Evolutionary conservation across 2,888 invertebrate genomes (phyloP).

Genomic region (Andrena flavipes): DNA sequence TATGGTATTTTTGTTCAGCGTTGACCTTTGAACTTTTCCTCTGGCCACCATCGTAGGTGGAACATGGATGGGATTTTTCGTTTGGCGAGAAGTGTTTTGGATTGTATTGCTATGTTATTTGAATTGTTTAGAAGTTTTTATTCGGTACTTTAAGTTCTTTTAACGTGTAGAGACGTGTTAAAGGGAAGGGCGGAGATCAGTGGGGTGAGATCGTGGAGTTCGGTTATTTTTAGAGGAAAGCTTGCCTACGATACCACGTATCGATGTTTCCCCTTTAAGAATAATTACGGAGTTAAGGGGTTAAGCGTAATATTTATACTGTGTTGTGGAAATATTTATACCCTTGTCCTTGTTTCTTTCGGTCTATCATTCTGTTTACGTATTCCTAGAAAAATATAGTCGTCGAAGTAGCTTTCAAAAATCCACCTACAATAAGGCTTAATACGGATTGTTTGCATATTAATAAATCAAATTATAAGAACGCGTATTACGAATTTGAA

Average conservation of each 20-base stretch:
- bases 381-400: conserved; percentile 18
- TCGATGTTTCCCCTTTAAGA: conserved; percentile 45
- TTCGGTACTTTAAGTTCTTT: background rate
- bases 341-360: conserved; percentile 35
- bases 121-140: background rate
- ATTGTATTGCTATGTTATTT: background rate
- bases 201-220: background rate
- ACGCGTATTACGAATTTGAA: background rate
- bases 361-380: conserved; percentile 8
- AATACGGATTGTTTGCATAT: background rate
- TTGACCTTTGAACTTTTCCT: background rate
- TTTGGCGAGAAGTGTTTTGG: background rate
- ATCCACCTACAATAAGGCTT: background rate
- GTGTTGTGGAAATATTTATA: conserved; percentile 47
- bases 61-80: background rate
- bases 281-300: conserved; percentile 50
- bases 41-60: background rate
- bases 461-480: conserved; percentile 7
- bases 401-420: conserved; percentile 9
- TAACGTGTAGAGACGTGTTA: background rate
- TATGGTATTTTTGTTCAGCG: background rate
- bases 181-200: background rate
- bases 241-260: conserved; percentile 10
- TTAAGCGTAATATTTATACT: conserved; percentile 39
- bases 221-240: conserved; percentile 37